Percentiles rank a stretch among this genome's conserved stretches.
These are phyloP conservation scores for Eucera pruinosa DNA, from an alignment of 2,888 invertebrate species.

Conservation along the genomic window DNA sequence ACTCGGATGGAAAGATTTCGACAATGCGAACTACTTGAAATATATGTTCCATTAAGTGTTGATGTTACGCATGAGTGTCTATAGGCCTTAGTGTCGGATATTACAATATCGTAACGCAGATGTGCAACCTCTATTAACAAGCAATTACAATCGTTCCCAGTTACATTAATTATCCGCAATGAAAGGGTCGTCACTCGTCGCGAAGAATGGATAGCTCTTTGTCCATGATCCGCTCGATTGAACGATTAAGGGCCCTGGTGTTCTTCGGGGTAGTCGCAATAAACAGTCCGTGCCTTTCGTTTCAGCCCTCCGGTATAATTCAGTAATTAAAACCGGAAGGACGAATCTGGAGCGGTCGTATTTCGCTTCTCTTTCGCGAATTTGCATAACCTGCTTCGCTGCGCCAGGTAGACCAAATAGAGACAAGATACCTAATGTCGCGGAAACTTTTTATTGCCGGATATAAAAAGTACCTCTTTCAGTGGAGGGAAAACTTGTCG, in stretches of 20 bases:
- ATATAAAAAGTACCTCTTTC: constrained; percentile 60
- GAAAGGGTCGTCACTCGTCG: constrained; percentile 47
- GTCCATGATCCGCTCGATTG: constrained; percentile 70
- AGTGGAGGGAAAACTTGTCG: constrained; percentile 18
- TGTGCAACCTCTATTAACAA: constrained; percentile 66
- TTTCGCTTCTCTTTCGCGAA: constrained; percentile 46
- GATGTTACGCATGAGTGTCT: background rate
- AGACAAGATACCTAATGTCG: constrained; percentile 79
- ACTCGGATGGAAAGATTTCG: background rate
- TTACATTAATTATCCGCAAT: constrained; percentile 70
- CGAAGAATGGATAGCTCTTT: constrained; percentile 53
- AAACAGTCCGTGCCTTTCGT: constrained; percentile 58
- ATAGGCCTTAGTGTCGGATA: too few species aligned
- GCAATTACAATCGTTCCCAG: constrained; percentile 66
- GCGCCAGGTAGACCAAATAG: constrained; percentile 70
- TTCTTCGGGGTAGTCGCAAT: constrained; percentile 48
- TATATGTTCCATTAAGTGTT: constrained; percentile 3
- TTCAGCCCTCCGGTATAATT: constrained; percentile 72
- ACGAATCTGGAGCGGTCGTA: constrained; percentile 39
- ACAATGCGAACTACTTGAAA: background rate
- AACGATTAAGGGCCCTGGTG: constrained; percentile 66
- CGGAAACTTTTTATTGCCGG: constrained; percentile 76
- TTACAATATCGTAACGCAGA: constrained; percentile 52
- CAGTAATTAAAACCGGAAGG: constrained; percentile 74
- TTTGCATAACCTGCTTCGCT: constrained; percentile 77